These are phyloP conservation scores for Gari tellinella DNA, from an alignment of 2,888 invertebrate genomes.

Conservation along the genomic window DNA sequence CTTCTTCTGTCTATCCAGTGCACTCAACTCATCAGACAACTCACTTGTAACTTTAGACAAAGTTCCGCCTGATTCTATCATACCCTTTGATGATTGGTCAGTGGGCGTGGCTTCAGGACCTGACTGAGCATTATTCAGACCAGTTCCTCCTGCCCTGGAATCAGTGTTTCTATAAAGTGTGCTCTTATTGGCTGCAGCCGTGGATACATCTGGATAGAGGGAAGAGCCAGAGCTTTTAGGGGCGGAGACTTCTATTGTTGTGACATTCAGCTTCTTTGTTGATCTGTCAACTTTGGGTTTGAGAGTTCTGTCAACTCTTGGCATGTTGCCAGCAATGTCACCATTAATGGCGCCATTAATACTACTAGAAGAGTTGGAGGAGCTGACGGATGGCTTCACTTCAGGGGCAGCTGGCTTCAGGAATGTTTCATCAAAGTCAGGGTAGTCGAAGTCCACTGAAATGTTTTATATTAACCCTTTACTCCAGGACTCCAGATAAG, in stretches of 20 bases:
- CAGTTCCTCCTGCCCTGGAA: constrained; percentile 7
- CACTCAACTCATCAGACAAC: constrained; percentile 55
- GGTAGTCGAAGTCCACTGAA: constrained; percentile 83
- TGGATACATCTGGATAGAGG: constrained; percentile 57
- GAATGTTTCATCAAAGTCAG: constrained; percentile 80
- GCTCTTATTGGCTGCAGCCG: constrained; percentile 9
- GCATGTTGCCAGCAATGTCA: constrained; percentile 33
- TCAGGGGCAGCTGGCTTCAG: constrained; percentile 43
- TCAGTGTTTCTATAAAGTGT: constrained; percentile 9
- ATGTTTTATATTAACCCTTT: constrained; percentile 16
- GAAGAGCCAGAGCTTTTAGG: constrained; percentile 37
- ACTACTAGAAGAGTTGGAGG: neutral
- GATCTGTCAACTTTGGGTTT: constrained; percentile 61
- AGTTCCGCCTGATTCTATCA: neutral
- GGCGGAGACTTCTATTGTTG: constrained; percentile 17
- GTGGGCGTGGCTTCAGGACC: constrained; percentile 3
- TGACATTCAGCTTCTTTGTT: constrained; percentile 39
- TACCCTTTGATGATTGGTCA: neutral
- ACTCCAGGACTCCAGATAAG: too few relatives aligned
- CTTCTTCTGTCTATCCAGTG: constrained; percentile 53
- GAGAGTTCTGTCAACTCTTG: constrained; percentile 61
- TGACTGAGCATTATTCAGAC: constrained; percentile 12
- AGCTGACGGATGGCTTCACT: constrained; percentile 1
- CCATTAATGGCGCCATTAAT: constrained; percentile 30
- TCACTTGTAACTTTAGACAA: constrained; percentile 33